Base-by-base conservation (phyloP, 2,797 vertebrate species). In the Dicrostonyx torquatus region DNA sequence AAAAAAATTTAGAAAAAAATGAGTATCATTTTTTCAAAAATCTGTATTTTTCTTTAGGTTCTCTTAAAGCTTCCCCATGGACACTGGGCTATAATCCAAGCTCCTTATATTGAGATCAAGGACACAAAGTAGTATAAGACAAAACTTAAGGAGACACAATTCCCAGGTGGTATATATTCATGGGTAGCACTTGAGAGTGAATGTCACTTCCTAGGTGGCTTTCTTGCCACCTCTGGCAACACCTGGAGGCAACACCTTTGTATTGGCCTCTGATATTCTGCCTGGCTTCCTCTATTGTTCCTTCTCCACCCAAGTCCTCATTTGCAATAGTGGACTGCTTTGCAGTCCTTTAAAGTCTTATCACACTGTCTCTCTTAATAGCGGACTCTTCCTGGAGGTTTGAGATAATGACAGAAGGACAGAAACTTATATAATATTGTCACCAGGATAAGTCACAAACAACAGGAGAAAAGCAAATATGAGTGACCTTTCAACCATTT, bases 381-480 rank as follows among this genome's bases (percentile, higher is more conserved):
- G 62, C 13, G 12, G 45, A 72, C 70, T 77, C 34, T 91, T 91
- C 24, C 24, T 87, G 79, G 64, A 48, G 37, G 72, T 87, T 93
- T 77, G 66, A 40, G 24, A 13, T 79, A 83, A 60, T 89, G 50
- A 84, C 58, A 95, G 50, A 93, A n/a, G 34, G 55, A 68, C 34
- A 93, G 66, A 84, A 89, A 91, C 12, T 11, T 7, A 58, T 34
- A 87, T 78, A 87, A 84, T 77, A 85, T 14, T 87, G 48, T 75
- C 53, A 43, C 93, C 24, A 72, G 87, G 76, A 70, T 93, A 85
- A 96, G 66, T 83, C 45, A 20, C 40, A 94, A 91, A 70, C n/a
- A 91, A 45, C 17, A 87, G 92, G 87, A 78, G 2, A 72, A 45
- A 24, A 90, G 77, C 24, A 87, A 85, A 92, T 73, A 24, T 72